Base-by-base conservation (phyloP, 2,888 invertebrate species). In the Dendrolimus pini region DNA sequence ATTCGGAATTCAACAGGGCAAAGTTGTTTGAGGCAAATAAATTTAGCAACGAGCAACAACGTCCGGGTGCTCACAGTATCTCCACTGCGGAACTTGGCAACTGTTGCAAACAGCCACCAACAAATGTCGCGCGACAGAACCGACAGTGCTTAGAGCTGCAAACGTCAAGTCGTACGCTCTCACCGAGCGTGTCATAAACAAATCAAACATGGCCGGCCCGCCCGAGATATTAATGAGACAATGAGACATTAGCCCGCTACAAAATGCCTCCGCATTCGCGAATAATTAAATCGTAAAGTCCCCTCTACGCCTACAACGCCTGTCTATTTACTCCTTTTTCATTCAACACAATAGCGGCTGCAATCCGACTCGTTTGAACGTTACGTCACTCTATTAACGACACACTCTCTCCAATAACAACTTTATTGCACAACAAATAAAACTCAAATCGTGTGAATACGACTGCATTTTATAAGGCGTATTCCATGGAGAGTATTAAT, bases 261-360 rank as follows among this genome's bases (percentile, higher is more conserved):
- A 90, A 90, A 90, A 89, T 90, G 89, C 89, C 90, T 88, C 88
- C 85, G 89, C 87, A 89, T 88, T 89, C 85, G 89, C 90, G 85
- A 90, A 90, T 90, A 90, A 90, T 90, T 89, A 90, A 90, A 90
- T 90, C 90, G 90, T 90, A 89, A 90, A 89, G 88, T 83, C 89
- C 89, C 89, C 88, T 85, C 87, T 84, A 85, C 85, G 78, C 88
- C 88, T 85, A 85, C 88, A 79, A 85, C 85, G 78, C 78, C 79
- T 74, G 77, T 83, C 87, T 89, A 89, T 89, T 90, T 90, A 90
- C 90, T 89, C 89, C 90, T 89, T 89, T 90, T 90, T 89, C 89
- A 89, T 87, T 89, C 88, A 89, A 85, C 87, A 90, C 90, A 90
- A 90, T 89, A 89, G 88, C 82, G 75, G 75, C 83, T 89, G 89